Conservation (phyloP, 2,888 invertebrate genomes). For the Galerucella pusilla region DNA sequence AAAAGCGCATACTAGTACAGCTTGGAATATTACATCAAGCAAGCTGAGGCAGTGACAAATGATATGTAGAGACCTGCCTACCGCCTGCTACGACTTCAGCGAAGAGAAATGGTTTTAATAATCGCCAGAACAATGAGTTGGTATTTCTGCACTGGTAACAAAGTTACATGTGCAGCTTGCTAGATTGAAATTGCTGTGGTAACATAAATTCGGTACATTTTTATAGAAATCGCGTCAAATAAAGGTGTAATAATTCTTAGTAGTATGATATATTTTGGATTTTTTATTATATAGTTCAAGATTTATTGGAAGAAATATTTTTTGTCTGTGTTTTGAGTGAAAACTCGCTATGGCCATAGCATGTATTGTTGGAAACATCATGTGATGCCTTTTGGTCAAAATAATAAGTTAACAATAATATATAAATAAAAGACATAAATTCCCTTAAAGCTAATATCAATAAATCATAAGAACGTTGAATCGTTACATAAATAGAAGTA, state of each 20-base stretch:
- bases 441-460: too few species aligned
- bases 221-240: conserved; percentile 42
- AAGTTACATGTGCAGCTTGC: conserved; percentile 43
- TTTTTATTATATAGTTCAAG: too few species aligned
- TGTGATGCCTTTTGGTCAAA: too few species aligned
- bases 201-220: conserved; percentile 42
- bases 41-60: conserved; percentile 49
- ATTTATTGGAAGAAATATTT: too few species aligned
- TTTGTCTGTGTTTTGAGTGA: too few species aligned
- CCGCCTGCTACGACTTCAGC: conserved; percentile 43
- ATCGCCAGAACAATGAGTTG: conserved; percentile 48
- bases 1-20: conserved; percentile 29
- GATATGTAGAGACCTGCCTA: conserved; percentile 46
- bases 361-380: too few species aligned
- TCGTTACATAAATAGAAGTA: too few species aligned
- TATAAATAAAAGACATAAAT: too few species aligned
- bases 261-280: too few species aligned
- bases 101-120: conserved; percentile 52
- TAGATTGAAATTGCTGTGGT: conserved; percentile 46
- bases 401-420: too few species aligned
- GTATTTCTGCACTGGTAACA: conserved; percentile 45
- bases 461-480: too few species aligned
- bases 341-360: too few species aligned
- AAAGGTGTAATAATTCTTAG: not conserved
- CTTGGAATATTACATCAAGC: conserved; percentile 44